Conservation (phyloP, 1,140 invertebrate species). For the Bombus waltoni region DNA sequence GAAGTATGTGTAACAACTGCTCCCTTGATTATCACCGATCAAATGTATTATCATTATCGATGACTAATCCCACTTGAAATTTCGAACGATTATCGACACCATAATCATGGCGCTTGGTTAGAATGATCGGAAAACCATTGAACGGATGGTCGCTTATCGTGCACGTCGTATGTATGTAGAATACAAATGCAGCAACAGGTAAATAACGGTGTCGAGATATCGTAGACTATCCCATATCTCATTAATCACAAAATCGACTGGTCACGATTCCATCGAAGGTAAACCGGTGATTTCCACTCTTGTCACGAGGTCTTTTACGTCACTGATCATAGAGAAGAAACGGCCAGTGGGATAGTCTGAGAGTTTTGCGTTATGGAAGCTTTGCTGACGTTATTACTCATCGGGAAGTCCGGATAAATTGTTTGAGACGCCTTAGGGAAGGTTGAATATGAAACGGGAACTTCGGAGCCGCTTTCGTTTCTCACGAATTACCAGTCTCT, state of each 20-base stretch:
- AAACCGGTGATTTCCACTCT: not conserved
- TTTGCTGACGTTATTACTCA: not conserved
- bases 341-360: too few species aligned
- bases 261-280: constrained; percentile 15
- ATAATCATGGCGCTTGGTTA: not conserved
- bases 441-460: constrained; percentile 1
- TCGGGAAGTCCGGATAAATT: not conserved
- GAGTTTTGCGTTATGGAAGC: constrained; percentile 4
- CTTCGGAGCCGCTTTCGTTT: not conserved
- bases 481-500: not conserved
- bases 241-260: not conserved
- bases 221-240: not conserved
- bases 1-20: not conserved
- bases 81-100: not conserved
- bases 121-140: not conserved
- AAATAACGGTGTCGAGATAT: not conserved
- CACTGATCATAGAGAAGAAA: not conserved
- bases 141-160: not conserved
- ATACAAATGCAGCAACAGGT: not conserved
- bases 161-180: not conserved
- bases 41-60: not conserved
- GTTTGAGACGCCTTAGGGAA: not conserved
- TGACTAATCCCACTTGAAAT: not conserved
- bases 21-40: not conserved
- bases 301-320: not conserved